These are phyloP conservation scores for Crotalus horridus DNA, from an alignment of 2,113 vertebrate species.

Conservation along the genomic window DNA sequence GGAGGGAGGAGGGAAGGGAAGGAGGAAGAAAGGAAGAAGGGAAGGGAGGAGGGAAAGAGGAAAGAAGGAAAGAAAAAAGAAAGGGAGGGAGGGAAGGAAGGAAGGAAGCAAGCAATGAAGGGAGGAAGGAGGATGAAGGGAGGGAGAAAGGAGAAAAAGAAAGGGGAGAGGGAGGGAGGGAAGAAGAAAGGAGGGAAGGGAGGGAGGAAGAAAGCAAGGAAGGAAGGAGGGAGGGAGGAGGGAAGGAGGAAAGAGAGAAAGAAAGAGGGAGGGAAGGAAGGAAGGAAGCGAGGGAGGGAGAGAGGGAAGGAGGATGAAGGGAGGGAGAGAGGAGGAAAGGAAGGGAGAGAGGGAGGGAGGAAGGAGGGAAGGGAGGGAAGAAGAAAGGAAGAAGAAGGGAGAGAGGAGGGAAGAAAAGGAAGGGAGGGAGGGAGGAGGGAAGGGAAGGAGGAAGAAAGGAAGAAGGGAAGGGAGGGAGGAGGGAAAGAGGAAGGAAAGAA, in stretches of 20 bases:
- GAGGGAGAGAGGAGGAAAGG: background rate
- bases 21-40: background rate
- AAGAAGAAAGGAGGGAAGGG: too few relatives aligned
- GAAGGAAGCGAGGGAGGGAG: background rate
- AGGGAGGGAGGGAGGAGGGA: background rate
- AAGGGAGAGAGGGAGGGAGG: fast-evolving
- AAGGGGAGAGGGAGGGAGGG: background rate
- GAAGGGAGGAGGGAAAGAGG: background rate
- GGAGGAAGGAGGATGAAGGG: background rate
- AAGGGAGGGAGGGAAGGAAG: background rate
- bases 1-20: too few relatives aligned
- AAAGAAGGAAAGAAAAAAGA: too few relatives aligned
- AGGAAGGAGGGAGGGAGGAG: too few relatives aligned
- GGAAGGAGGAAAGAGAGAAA: background rate
- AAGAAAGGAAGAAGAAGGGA: fast-evolving
- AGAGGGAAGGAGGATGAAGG: too few relatives aligned
- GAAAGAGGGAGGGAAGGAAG: background rate
- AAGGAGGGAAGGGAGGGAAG: fast-evolving
- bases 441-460: background rate
- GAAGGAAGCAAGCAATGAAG: background rate
- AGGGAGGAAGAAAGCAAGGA: fast-evolving
- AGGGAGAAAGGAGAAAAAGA: background rate
- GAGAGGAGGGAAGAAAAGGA: fast-evolving
- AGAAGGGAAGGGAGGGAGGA: background rate
- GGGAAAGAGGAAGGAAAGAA: background rate